Base-by-base conservation (phyloP, 1,140 invertebrate species). In the Hyles vespertilio region DNA sequence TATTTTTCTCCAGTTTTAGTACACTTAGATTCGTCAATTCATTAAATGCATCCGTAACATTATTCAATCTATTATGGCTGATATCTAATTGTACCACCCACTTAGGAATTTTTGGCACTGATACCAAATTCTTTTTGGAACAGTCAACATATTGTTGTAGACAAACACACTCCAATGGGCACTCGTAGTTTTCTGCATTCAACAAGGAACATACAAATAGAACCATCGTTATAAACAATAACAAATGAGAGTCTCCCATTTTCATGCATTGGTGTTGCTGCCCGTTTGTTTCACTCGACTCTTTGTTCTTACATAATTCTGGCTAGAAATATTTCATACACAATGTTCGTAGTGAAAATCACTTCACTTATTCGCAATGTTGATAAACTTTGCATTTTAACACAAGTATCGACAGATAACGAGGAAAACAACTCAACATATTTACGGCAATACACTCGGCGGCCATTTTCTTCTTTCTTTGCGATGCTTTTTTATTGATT, bases 41-140 rank as follows among this genome's bases (percentile, higher is more conserved):
- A 51, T 83, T 63, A 44, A 83, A 81, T 67, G 71, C 74, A 62
- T 77, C 67, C 56, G 76, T 80, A 50, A 78, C 74, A 74, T 75
- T 74, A 67, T 62, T 82, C 58, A 89, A 73, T 70, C 77, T 81
- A 70, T 87, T 85, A 56, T 72, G 72, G 63, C 78, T 87, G 64
- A 92, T 89, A 90, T 92, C 92, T 89, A 93, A 87, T 69, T 89
- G 87, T 83, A 89, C 89, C 74, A 91, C 90, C 90, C 92, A 92
- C 84, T 87, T 89, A 57, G 92, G 92, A 78, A 92, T 87, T 76
- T 89, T 86, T 56, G 92, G 91, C 70, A 92, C 88, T 65, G 80
- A 80, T 65, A 87, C 78, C 70, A 93, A 89, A 78, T 91, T 90
- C 79, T 91, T 89, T 65, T 90, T 89, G 59, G 89, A 90, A 89